Base-by-base conservation (phyloP, 1,140 invertebrate genomes). In the Aricia agestis region DNA sequence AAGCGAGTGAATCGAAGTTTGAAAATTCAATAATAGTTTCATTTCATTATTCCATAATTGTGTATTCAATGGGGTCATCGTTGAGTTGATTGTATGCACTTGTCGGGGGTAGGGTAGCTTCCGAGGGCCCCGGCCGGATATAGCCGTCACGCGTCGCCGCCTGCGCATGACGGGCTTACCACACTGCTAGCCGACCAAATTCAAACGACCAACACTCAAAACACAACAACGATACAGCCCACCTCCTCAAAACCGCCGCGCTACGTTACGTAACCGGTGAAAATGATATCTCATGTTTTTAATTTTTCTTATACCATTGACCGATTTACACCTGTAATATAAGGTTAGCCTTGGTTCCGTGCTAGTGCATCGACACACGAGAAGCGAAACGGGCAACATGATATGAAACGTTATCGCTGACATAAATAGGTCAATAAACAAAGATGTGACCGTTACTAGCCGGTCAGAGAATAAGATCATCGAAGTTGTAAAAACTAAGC, bases 101-200 rank as follows among this genome's bases (percentile, higher is more conserved):
- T 69, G 68, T 69, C 61, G 19, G 18, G 68, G 68, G 68, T 69
- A 69, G 68, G 68, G 68, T 61, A 17, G 58, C 68, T 69, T 69
- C 68, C 68, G 68, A 69, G 68, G 68, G 68, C 68, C 59, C 58
- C 18, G 42, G 59, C 68, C 68, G 68, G 68, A 69, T 69, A 57
- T 69, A 78, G 76, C 70, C 82, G 85, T 86, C 84, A 85, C 78
- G 85, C 83, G 74, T 76, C 78, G 72, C 67, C 81, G 82, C 73
- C 84, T 84, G 78, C 73, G 87, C 87, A 84, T 87, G 85, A 87
- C 87, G 80, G 36, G 65, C 59, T 19, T 52, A 4, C 45, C 32
- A 77, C 81, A 84, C 86, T 85, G 83, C 84, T 81, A 71, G 74
- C 59, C 74, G 74, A 76, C 85, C 0, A 52, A 66, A 57, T 52